Base-by-base conservation (phyloP, 2,797 vertebrate species). In the Halcyon chelicuti region DNA sequence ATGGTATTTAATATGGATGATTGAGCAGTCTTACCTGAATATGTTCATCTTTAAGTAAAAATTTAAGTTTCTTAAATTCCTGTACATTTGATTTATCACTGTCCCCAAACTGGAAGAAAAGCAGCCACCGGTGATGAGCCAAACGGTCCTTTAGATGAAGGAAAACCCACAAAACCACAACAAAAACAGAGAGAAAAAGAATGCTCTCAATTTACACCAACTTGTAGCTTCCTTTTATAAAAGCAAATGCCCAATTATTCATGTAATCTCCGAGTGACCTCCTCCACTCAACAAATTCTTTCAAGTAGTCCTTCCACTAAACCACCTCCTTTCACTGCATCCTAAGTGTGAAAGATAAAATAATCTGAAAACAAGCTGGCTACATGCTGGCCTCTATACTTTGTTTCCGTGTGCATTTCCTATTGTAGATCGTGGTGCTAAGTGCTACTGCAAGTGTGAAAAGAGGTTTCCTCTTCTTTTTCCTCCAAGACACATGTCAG, bases 31-130 rank as follows among this genome's bases (percentile, higher is more conserved):
- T 92, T 97, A 99, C 99, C 98, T 99, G 99, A 92, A 99, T 99
- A 96, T 99, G 98, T 61, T 99, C 98, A 40, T 98, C 98, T 96
- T 98, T 98, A 70, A 99, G 98, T 42, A 99, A 98, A 85, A 98
- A 97, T 70, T 97, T 98, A 28, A 99, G 98, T 96, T 99, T 99
- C 98, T 99, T 99, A 95, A 99, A 99, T 89, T 99, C 99, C 20
- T 98, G 97, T 85, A 97, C 95, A 67, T 96, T 91, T 37, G 97
- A 82, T 86, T 97, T 97, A 90, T 96, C 98, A 60, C 81, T 96
- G 37, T 98, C 95, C 39, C 99, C 99, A 96, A 99, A 99, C 1
- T 98, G 98, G 96, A 99, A 99, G 97, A 99, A 99, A 77, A 99
- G 83, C 80, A 99, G 98, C 99, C 99, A 99, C 22, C 99, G 98